Conservation (phyloP, 2,113 vertebrate species). For the Ardeotis arabs region DNA sequence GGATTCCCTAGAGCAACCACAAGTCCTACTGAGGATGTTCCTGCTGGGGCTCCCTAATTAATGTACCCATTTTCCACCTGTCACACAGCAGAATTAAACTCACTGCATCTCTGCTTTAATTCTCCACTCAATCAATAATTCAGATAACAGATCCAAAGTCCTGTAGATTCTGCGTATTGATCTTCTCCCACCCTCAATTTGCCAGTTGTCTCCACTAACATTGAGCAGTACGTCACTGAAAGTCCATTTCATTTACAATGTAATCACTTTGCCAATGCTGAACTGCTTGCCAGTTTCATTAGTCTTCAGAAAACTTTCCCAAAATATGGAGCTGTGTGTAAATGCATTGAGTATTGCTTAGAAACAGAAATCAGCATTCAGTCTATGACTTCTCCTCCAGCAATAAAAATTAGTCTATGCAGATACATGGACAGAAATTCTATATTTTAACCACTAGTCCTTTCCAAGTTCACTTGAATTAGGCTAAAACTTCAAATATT, state of each 20-base stretch:
- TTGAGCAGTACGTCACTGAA: constrained; percentile 42
- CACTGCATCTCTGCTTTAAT: constrained; percentile 64
- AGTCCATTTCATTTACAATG: constrained; percentile 63
- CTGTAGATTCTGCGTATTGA: constrained; percentile 63
- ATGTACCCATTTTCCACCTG: constrained; percentile 68
- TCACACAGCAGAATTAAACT: constrained; percentile 68
- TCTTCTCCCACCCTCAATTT: constrained; percentile 62
- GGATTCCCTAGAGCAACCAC: constrained; percentile 63
- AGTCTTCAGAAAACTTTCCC: constrained; percentile 34
- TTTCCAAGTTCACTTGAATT: neutral
- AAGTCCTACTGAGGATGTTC: constrained; percentile 13
- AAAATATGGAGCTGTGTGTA: constrained; percentile 15
- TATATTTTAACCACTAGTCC: neutral
- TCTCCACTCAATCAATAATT: constrained; percentile 65
- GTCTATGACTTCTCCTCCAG: neutral
- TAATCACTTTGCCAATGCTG: constrained; percentile 14
- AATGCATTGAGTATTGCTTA: neutral
- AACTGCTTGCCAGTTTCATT: constrained; percentile 36
- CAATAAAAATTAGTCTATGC: neutral
- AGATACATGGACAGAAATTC: neutral
- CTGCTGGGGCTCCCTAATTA: constrained; percentile 65
- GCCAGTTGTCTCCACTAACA: constrained; percentile 60
- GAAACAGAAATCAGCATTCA: neutral
- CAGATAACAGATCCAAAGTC: constrained; percentile 58
- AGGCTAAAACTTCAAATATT: neutral